Percentiles rank a stretch among this genome's conserved stretches.
Evolutionary conservation across 1,140 invertebrate species (phyloP).

Genomic region (Nephotettix cincticeps): DNA sequence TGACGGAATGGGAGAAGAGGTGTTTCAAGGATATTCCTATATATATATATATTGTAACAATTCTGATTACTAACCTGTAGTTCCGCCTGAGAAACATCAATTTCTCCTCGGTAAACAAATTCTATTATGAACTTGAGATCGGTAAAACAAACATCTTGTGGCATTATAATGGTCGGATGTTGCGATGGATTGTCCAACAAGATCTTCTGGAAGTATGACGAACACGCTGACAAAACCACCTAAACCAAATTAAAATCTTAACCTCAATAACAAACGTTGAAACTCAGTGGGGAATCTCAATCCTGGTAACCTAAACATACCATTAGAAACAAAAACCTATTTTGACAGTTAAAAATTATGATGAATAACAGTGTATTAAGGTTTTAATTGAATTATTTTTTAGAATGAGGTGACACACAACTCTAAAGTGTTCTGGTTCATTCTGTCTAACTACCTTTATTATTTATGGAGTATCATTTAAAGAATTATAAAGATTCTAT

Average conservation of each 20-base stretch:
- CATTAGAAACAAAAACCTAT: not conserved
- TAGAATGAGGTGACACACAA: too few relatives aligned
- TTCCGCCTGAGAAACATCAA: constrained; percentile 74
- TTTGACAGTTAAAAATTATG: too few relatives aligned
- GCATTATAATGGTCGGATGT: constrained; percentile 74
- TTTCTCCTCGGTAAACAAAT: constrained; percentile 80
- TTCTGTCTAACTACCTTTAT: too few relatives aligned
- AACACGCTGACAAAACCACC: constrained; percentile 71
- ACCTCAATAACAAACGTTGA: too few relatives aligned
- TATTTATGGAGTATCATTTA: too few relatives aligned
- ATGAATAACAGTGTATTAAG: too few relatives aligned
- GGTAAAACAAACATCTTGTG: constrained; percentile 74
- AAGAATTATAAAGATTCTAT: too few relatives aligned
- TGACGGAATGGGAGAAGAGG: too few relatives aligned
- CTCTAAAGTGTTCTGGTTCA: too few relatives aligned
- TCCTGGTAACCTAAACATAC: not conserved
- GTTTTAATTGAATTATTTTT: too few relatives aligned
- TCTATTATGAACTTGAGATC: constrained; percentile 80
- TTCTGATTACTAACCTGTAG: constrained; percentile 61
- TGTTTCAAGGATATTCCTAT: too few relatives aligned
- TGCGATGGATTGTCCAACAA: constrained; percentile 70
- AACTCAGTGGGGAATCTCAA: not conserved
- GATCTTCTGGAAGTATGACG: constrained; percentile 70
- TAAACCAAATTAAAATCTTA: constrained; percentile 52
- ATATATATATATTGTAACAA: too few relatives aligned